Conservation (phyloP, 2,797 vertebrate genomes). For the Parauchenoglanis punctatus region DNA sequence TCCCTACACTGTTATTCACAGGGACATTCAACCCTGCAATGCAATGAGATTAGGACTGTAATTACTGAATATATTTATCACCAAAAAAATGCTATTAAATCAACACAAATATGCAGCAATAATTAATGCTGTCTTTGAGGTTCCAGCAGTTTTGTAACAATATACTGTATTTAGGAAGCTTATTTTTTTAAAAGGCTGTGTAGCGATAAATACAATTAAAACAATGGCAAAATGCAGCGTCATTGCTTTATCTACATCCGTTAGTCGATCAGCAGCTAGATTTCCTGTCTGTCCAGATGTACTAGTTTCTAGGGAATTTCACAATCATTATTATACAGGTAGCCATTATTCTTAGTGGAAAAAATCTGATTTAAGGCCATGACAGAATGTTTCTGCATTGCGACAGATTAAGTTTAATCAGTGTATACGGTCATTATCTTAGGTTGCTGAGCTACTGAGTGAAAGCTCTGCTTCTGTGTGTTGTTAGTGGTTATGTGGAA, state of each 20-base stretch:
- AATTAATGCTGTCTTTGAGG: neutral
- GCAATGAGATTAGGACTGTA: slow-evolving; percentile 24
- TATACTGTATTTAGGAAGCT: neutral
- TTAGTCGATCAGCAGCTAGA: neutral
- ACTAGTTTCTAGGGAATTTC: neutral
- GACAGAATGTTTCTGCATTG: neutral
- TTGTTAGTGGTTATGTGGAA: neutral
- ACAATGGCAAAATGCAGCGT: neutral
- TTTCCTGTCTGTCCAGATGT: slow-evolving; percentile 15
- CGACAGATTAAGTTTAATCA: slow-evolving; percentile 4
- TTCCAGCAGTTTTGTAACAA: neutral
- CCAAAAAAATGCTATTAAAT: neutral
- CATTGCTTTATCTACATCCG: neutral
- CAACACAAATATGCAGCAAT: neutral
- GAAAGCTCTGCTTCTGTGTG: neutral
- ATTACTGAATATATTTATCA: slow-evolving; percentile 24
- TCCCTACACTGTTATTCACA: slow-evolving; percentile 41
- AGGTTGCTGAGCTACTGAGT: neutral
- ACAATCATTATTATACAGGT: neutral
- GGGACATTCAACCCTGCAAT: slow-evolving; percentile 6
- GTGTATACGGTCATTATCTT: neutral
- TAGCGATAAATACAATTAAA: neutral
- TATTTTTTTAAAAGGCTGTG: neutral
- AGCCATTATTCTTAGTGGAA: neutral
- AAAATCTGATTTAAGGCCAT: slow-evolving; percentile 1